A percentile compares a stretch with the other conserved stretches of the same genome.
Evolutionary conservation across 64 coral and sea anemone genomes (phyloP).

Genomic region (Catalaphyllia jardinei): DNA sequence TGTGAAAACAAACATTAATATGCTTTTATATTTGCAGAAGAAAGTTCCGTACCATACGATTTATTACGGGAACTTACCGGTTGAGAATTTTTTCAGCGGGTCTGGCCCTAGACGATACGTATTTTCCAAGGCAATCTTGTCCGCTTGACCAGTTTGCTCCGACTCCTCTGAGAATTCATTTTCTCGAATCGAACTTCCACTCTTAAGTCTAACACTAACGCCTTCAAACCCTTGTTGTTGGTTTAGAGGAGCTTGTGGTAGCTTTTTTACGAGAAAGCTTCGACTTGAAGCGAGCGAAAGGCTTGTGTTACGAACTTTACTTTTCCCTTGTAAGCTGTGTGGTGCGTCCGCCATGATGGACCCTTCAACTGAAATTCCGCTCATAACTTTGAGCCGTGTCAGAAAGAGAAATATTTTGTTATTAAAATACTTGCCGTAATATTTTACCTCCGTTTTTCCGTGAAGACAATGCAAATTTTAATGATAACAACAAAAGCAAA

Average conservation of each 20-base stretch:
- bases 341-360: neutral
- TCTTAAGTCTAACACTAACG: conserved; percentile 10
- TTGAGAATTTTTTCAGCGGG: conserved; percentile 16
- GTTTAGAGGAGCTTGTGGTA: conserved; percentile 4
- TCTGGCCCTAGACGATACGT: conserved; percentile 20
- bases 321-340: neutral
- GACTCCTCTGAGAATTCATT: conserved; percentile 2
- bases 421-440: neutral
- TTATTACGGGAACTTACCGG: neutral
- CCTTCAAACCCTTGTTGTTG: conserved; percentile 1
- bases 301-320: neutral
- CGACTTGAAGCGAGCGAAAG: neutral
- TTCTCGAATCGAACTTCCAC: conserved; percentile 21
- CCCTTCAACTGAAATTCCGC: neutral
- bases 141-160: neutral
- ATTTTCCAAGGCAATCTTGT: neutral
- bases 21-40: neutral
- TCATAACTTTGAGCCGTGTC: neutral
- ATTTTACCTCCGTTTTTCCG: neutral
- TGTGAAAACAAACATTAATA: neutral
- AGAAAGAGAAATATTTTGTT: neutral
- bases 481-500: neutral
- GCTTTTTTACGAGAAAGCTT: conserved; percentile 27
- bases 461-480: neutral
- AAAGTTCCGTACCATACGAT: neutral